Percentiles rank a stretch among this genome's conserved stretches.
These are phyloP conservation scores for Cyprinodon brontotheroides DNA, from an alignment of 2,113 vertebrate genomes.

Conservation along the genomic window DNA sequence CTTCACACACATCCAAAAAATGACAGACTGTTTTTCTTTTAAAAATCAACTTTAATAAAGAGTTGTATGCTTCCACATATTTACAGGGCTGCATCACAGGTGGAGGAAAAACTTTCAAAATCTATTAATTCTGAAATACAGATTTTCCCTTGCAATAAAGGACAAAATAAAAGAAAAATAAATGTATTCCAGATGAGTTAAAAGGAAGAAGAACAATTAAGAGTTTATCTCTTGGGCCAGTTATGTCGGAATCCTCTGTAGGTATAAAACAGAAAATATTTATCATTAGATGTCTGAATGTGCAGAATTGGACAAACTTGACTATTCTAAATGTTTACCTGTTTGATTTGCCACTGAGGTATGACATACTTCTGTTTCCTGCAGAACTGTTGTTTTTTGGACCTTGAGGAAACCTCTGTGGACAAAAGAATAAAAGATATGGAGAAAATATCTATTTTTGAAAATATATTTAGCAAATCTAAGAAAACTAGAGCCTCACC, in stretches of 20 bases:
- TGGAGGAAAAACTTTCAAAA: slow-evolving; percentile 36
- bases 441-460: neutral
- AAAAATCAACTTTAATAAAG: slow-evolving; percentile 64
- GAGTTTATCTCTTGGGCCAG: slow-evolving; percentile 92
- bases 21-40: slow-evolving; percentile 7
- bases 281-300: neutral
- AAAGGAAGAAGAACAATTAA: slow-evolving; percentile 23
- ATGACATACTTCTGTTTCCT: slow-evolving; percentile 92
- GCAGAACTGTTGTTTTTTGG: slow-evolving; percentile 76
- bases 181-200: slow-evolving; percentile 3
- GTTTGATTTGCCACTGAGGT: slow-evolving; percentile 83
- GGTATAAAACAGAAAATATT: slow-evolving; percentile 25
- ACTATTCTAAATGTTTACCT: slow-evolving; percentile 74
- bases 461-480: neutral
- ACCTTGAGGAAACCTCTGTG: slow-evolving; percentile 81
- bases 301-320: neutral
- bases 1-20: neutral
- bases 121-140: slow-evolving; percentile 30
- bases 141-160: slow-evolving; percentile 4
- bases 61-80: slow-evolving; percentile 46
- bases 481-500: slow-evolving; percentile 56
- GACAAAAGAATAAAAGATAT: slow-evolving; percentile 7
- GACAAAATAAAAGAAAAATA: neutral
- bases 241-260: slow-evolving; percentile 87
- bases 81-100: slow-evolving; percentile 46